Evolutionary conservation across 1,140 invertebrate species (phyloP).

Genomic region (Nebria ingens): DNA sequence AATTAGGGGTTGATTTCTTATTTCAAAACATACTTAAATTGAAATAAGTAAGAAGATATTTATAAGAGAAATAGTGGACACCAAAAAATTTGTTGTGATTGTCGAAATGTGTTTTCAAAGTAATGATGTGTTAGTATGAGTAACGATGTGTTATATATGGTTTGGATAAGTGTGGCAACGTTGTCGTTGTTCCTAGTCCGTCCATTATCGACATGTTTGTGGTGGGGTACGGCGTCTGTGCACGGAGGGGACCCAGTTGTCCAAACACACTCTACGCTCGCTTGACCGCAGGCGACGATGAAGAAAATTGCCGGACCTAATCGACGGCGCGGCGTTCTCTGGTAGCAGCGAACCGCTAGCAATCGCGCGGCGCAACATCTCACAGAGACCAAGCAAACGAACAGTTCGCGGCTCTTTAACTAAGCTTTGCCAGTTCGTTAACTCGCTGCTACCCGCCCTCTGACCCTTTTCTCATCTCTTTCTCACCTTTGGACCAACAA

Average conservation of each 20-base stretch:
- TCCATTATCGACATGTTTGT: constrained; percentile 5
- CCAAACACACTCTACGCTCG: constrained; percentile 1
- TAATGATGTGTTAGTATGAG: too few relatives aligned
- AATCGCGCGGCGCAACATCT: neutral
- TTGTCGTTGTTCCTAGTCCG: neutral
- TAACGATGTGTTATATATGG: too few relatives aligned
- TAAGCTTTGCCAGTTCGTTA: constrained; percentile 8
- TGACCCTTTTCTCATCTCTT: too few relatives aligned
- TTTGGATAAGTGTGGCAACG: neutral
- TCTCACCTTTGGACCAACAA: too few relatives aligned
- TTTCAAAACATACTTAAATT: too few relatives aligned
- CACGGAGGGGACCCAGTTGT: neutral
- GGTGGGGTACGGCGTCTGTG: neutral
- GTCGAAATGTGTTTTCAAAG: too few relatives aligned
- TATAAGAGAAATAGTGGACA: too few relatives aligned
- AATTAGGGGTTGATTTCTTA: too few relatives aligned
- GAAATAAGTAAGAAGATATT: too few relatives aligned
- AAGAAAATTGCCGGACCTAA: constrained; percentile 8
- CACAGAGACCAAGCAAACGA: neutral
- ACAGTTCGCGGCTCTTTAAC: neutral
- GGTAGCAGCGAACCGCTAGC: neutral
- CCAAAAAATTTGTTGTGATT: too few relatives aligned
- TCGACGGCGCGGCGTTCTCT: neutral
- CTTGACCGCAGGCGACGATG: constrained; percentile 1
- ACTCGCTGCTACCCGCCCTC: neutral